Evolutionary conservation across 2,797 vertebrate genomes (phyloP), one percentile per base, ranked within the genome.

Genomic region (Anguilla pacifica): DNA sequence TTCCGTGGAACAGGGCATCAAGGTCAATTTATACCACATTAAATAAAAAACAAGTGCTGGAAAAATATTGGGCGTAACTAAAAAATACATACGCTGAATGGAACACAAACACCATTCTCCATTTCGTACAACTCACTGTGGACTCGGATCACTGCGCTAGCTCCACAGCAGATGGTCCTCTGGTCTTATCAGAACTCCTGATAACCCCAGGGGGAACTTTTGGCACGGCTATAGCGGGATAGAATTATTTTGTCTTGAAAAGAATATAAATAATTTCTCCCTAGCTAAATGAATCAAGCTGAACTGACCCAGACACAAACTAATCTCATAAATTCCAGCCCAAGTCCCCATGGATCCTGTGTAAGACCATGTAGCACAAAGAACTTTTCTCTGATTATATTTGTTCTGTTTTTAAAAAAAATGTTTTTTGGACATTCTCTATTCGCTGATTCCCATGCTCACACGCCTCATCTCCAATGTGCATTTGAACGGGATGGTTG

Each of bases 261-360:
- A 35, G 72, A 22, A 74, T 74, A 74, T 74, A 74, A 74, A 74
- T 74, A 74, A 74, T 74, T 74, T 15, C 72, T 74, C 72, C 31
- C 72, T 17, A 2, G 72, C 28, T 74, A 74, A 31, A 74, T 74
- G 31, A 74, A 39, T 74, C 28, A 13, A 39, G 72, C 35, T 17
- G 31, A 17, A 31, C 13, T 74, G 28, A 74, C 15, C 72, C 72
- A 74, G 72, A 74, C 72, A 35, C 31, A 4, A 46, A 13, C 72
- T 74, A 74, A 74, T 74, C 72, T 74, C 72, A 39, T 31, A 13
- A 31, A 74, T 74, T 74, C 72, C 72, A 74, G 72, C 13, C 31
- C 5, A 39, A 4, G 28, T 39, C 72, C 31, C 35, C 72, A 15
- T 15, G 72, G 72, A 74, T 15, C n/a, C 31, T 35, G 35, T 74